Base-by-base conservation (phyloP, 2,113 vertebrate genomes). In the Strix uralensis region DNA sequence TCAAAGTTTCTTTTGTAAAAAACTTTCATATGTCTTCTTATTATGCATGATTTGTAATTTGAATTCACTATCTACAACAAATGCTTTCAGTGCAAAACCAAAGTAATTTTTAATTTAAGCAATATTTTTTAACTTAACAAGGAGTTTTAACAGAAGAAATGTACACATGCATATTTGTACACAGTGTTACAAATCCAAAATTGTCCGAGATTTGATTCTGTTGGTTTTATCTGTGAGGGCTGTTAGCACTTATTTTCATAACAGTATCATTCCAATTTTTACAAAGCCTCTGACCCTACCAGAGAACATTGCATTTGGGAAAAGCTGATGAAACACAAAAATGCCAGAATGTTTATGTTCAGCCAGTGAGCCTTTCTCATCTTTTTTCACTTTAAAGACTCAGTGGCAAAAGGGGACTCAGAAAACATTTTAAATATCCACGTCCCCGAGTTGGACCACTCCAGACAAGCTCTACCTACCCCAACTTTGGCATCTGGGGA, bases 371-470 rank as follows among this genome's bases (percentile, higher is more conserved):
- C 7, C 32, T 93, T 93, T 75, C 40, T 65, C 51, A 36, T 42
- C 15, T 49, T 25, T 79, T 90, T 61, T 62, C 29, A 20, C 14
- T 7, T 63, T 51, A 30, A 84, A 78, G 67, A 23, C 21, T 30
- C 47, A 11, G 21, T 23, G 11, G 10, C 27, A 69, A 87, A 73
- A 73, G 15, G 13, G 1, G 10, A 47, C 46, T 83, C 51, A 78
- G 62, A 90, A 90, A 59, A 59, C 34, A 12, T 1, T 0, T 52
- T 72, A n/a, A 82, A 70, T 62, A 58, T 4, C 29, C 34, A 7
- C 0, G 1, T 36, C 73, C 32, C 15, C 4, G 1, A 72, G 23
- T 3, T 79, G n/a, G 18, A 27, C 22, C 15, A 15, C 5, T 5
- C 36, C 67, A 77, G 36, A 6, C 2, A 5, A 66, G 26, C 9